These are phyloP conservation scores for Drosophila mayaguana DNA, from an alignment of 2,888 invertebrate genomes.

Conservation along the genomic window DNA sequence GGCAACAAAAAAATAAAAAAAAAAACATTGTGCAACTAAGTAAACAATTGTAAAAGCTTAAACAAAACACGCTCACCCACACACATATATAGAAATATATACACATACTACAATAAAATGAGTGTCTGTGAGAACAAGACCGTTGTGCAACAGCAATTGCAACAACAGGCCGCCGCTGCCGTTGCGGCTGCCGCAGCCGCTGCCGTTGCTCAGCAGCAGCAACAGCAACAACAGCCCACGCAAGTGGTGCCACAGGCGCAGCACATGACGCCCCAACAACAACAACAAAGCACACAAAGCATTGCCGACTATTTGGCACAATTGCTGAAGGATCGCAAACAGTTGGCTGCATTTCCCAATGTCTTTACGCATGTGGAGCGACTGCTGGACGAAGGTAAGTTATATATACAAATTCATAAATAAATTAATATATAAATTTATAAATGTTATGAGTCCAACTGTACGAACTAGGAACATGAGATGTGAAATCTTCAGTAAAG, in stretches of 20 bases:
- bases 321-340: slow-evolving; percentile 99
- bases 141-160: slow-evolving; percentile 80
- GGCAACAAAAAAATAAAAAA: slow-evolving; percentile 14
- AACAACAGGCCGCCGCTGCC: slow-evolving; percentile 74
- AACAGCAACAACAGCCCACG: slow-evolving; percentile 66
- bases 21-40: slow-evolving; percentile 51
- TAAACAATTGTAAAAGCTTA: slow-evolving; percentile 58
- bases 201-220: slow-evolving; percentile 64
- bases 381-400: slow-evolving; percentile 98
- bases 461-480: neutral
- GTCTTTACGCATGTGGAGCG: slow-evolving; percentile 99
- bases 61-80: slow-evolving; percentile 33
- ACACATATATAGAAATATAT: slow-evolving; percentile 27
- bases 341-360: slow-evolving; percentile 99
- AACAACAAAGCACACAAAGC: slow-evolving; percentile 93
- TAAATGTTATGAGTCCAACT: too few relatives aligned
- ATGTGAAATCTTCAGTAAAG: neutral
- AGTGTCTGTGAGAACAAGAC: slow-evolving; percentile 85
- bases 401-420: neutral
- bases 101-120: slow-evolving; percentile 67
- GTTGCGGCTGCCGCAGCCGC: slow-evolving; percentile 70
- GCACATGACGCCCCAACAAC: slow-evolving; percentile 75
- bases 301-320: slow-evolving; percentile 99
- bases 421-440: neutral
- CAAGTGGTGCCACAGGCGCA: slow-evolving; percentile 69